Base-by-base conservation (phyloP, 2,888 invertebrate species). In the Eilema caniola region DNA sequence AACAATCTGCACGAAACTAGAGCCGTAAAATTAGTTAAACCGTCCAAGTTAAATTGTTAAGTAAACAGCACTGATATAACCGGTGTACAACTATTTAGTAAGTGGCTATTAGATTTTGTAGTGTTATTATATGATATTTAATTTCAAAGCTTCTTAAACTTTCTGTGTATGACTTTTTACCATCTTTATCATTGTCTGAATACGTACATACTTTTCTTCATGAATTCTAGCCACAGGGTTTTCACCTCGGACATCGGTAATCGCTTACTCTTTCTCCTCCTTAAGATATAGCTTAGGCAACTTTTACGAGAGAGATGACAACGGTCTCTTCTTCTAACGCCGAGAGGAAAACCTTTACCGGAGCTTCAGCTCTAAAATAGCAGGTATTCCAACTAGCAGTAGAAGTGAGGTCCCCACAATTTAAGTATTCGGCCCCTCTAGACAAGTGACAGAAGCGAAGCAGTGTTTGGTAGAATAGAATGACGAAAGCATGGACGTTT, bases 31-130 rank as follows among this genome's bases (percentile, higher is more conserved):
- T 79, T 73, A 76, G 81, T 82, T 83, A 75, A 77, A 75, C 72
- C 74, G 65, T 67, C 77, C 72, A 84, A 85, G 84, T 84, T 83
- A 80, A 85, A 84, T 83, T 82, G 83, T 84, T 76, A 77, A 69
- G 77, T 80, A 73, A 80, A 79, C 77, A 81, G 70, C 67, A 47
- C 67, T 60, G 56, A 60, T 73, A 64, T 73, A 72, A 56, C 71
- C 31, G 28, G 12, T 62, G 56, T 72, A 53, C 53, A 80, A 78
- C 74, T 77, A 74, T 77, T 81, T 74, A 66, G 67, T 79, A 76
- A 81, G 75, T 71, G 63, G 73, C 63, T 47, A 68, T 78, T 76
- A 73, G 60, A 71, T 71, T 47, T 74, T 73, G 28, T 41, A 60
- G 59, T 25, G 8, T 72, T 10, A 57, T 57, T 24, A 70, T 72